Evolutionary conservation across 2,113 vertebrate genomes (phyloP).

Genomic region (Gadus chalcogrammus): DNA sequence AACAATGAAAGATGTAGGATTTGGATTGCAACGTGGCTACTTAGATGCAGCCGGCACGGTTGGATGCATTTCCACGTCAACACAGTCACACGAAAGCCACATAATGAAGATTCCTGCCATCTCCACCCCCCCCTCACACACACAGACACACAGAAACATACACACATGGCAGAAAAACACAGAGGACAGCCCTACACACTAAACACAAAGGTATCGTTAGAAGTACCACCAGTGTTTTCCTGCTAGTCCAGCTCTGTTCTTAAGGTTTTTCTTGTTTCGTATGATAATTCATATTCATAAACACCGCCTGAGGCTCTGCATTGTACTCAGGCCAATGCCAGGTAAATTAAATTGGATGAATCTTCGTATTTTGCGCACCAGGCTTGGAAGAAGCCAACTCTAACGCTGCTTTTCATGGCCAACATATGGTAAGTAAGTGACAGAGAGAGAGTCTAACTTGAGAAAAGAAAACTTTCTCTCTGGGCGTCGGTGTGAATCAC

Average conservation of each 20-base stretch:
- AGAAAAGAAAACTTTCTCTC: conserved; percentile 3
- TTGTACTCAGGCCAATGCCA: conserved; percentile 31
- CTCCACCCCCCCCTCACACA: no score
- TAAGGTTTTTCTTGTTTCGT: conserved; percentile 29
- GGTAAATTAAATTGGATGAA: conserved; percentile 41
- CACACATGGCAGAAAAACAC: neutral
- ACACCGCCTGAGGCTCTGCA: conserved; percentile 42
- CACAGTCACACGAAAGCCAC: no score
- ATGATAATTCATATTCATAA: conserved; percentile 42
- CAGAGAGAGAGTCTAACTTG: neutral
- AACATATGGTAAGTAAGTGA: conserved; percentile 35
- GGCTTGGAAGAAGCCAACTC: conserved; percentile 31
- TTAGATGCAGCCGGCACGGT: no score
- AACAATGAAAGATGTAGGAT: no score
- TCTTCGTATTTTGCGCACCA: conserved; percentile 28
- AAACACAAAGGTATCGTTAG: neutral
- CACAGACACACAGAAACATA: conserved; percentile 3
- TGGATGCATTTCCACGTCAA: no score
- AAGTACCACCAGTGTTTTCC: conserved; percentile 9
- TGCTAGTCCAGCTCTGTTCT: conserved; percentile 27
- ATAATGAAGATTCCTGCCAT: no score
- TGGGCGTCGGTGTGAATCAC: no score
- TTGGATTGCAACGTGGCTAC: no score
- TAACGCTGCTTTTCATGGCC: conserved; percentile 15
- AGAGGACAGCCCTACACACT: no score